Evolutionary conservation across 2,797 vertebrate species (phyloP).

Genomic region (Leptatherina wallacei): DNA sequence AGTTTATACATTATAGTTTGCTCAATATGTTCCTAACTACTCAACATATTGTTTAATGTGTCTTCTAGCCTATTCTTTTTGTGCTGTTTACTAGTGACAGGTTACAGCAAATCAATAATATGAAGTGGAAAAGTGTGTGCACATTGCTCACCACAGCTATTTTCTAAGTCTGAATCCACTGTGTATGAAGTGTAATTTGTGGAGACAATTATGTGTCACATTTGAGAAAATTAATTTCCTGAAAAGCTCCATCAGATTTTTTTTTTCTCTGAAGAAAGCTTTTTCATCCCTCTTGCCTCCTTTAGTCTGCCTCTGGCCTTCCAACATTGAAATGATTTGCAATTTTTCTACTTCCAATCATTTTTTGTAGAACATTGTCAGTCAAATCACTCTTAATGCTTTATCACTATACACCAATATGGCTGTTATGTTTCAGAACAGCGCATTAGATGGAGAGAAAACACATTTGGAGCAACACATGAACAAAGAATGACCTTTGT

Average conservation of each 20-base stretch:
- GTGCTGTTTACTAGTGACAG: constrained; percentile 38
- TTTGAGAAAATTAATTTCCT: constrained; percentile 68
- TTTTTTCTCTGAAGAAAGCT: constrained; percentile 39
- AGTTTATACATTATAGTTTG: constrained; percentile 15
- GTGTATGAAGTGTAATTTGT: constrained; percentile 56
- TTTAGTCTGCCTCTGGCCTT: constrained; percentile 34
- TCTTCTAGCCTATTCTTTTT: constrained; percentile 5
- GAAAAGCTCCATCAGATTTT: constrained; percentile 52
- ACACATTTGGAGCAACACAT: constrained; percentile 13
- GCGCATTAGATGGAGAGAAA: constrained; percentile 5
- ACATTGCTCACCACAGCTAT: constrained; percentile 35
- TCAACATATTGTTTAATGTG: constrained; percentile 11
- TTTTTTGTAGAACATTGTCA: constrained; percentile 41
- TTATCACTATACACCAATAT: constrained; percentile 22
- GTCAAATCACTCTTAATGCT: constrained; percentile 41
- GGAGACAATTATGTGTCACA: constrained; percentile 63
- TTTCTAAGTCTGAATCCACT: constrained; percentile 38
- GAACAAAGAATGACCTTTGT: neutral
- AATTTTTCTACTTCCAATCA: constrained; percentile 35
- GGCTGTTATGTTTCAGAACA: constrained; percentile 5
- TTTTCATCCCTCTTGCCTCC: constrained; percentile 16
- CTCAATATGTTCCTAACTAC: constrained; percentile 5
- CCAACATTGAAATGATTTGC: constrained; percentile 45
- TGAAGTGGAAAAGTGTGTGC: constrained; percentile 30
- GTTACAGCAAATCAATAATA: constrained; percentile 48